phyloP scores from a whole-genome alignment of 2,797 vertebrate genomes.

The Geotria australis region DNA sequence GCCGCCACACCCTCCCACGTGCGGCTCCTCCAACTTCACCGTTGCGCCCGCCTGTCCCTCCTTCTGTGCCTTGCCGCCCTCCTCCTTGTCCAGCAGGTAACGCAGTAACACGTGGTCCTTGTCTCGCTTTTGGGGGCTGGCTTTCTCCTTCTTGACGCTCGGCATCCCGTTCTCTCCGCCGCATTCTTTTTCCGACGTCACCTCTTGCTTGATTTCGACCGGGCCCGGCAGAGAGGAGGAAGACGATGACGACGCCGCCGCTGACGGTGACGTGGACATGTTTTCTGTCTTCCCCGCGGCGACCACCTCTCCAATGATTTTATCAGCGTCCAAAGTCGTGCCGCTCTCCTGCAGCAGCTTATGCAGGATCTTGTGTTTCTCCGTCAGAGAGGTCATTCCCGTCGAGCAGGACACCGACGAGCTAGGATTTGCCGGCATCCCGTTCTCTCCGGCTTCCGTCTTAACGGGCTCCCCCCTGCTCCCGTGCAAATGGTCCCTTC shows the following conservation, averaged over 20 bases:
- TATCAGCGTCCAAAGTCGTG: slow-evolving; percentile 7
- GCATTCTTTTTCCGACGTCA: slow-evolving; percentile 7
- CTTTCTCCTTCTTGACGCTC: slow-evolving; percentile 45
- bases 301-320: too few species aligned
- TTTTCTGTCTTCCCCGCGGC: too few species aligned
- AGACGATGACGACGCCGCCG: too few species aligned
- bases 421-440: too few species aligned
- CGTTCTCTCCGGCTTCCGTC: too few species aligned
- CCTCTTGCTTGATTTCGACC: slow-evolving; percentile 2
- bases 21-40: slow-evolving; percentile 40
- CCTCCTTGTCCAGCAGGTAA: slow-evolving; percentile 72
- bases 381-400: slow-evolving; percentile 33
- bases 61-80: slow-evolving; percentile 17
- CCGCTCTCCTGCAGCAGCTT: slow-evolving; percentile 65
- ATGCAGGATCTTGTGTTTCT: slow-evolving; percentile 71
- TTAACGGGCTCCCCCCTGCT: too few species aligned
- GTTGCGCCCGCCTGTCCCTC: slow-evolving; percentile 21
- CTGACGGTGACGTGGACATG: too few species aligned
- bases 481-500: too few species aligned
- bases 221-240: slow-evolving; percentile 29
- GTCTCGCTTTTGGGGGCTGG: slow-evolving; percentile 48
- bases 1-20: too few species aligned
- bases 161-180: too few species aligned
- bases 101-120: slow-evolving; percentile 78
- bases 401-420: too few species aligned